Conservation (phyloP, 2,888 invertebrate genomes). For the Aricia artaxerxes region DNA sequence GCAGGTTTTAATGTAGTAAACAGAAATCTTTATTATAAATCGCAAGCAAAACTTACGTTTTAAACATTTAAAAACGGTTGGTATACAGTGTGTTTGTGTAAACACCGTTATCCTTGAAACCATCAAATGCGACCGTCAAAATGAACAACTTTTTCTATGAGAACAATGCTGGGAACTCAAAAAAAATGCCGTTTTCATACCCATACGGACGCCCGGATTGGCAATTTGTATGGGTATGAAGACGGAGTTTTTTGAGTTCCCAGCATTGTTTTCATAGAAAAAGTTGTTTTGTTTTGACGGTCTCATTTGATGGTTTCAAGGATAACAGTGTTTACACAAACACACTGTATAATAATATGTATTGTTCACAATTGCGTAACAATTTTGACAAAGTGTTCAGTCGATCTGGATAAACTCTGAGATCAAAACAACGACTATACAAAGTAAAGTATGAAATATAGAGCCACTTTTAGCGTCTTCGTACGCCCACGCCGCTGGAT, state of each 20-base stretch:
- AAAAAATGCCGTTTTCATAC: no score
- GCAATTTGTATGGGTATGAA: no score
- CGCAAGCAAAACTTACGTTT: background rate
- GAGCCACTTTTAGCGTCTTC: background rate
- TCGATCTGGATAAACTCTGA: slow-evolving; percentile 60
- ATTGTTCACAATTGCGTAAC: background rate
- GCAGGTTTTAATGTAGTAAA: background rate
- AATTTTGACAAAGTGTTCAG: slow-evolving; percentile 31
- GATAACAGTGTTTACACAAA: no score
- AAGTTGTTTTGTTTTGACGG: no score
- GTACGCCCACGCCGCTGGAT: background rate
- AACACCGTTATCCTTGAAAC: no score
- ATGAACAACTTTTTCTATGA: no score
- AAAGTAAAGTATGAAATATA: background rate
- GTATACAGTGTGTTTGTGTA: background rate
- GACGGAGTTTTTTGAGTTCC: no score
- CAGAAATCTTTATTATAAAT: background rate
- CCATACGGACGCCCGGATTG: no score
- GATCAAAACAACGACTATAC: slow-evolving; percentile 58
- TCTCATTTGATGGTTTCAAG: no score
- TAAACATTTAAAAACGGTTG: background rate
- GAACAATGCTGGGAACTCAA: no score
- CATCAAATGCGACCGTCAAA: no score
- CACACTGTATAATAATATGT: background rate
- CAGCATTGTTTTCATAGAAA: no score